These are phyloP conservation scores for Sitodiplosis mosellana DNA, from an alignment of 1,140 invertebrate genomes.

Conservation along the genomic window DNA sequence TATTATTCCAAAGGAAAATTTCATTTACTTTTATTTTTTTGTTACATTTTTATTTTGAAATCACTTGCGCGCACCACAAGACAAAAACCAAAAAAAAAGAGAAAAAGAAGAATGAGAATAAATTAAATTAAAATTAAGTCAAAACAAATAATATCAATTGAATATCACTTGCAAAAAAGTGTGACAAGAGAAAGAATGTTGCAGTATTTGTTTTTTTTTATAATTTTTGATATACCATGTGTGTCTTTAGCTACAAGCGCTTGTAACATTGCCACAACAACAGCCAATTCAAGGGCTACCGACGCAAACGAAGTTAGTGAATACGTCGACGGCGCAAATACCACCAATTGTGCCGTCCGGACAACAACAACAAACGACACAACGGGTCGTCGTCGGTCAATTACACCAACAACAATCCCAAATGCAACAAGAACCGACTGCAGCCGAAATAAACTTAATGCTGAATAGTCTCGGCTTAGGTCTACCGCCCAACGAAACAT, in stretches of 20 bases:
- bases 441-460: slow-evolving; percentile 24
- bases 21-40: neutral
- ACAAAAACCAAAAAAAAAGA: neutral
- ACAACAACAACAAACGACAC: slow-evolving; percentile 4
- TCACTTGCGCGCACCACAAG: neutral
- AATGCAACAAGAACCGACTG: slow-evolving; percentile 19
- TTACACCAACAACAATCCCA: slow-evolving; percentile 9
- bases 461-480: slow-evolving; percentile 12
- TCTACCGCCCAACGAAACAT: slow-evolving; percentile 29
- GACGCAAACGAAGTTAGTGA: slow-evolving; percentile 1
- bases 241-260: slow-evolving; percentile 18
- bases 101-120: slow-evolving; percentile 1
- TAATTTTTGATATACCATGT: neutral
- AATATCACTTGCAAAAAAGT: neutral
- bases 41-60: neutral
- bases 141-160: neutral
- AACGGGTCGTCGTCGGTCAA: neutral
- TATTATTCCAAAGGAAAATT: neutral
- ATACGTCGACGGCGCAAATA: slow-evolving; percentile 3
- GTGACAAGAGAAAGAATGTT: too few species aligned
- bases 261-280: slow-evolving; percentile 19
- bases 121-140: too few species aligned
- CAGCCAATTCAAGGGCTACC: slow-evolving; percentile 7
- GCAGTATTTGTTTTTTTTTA: too few species aligned
- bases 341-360: slow-evolving; percentile 7